Evolutionary conservation across 1,140 invertebrate genomes (phyloP), one percentile per base, ranked within the genome.

Genomic region (Thaumetopoea pityocampa): DNA sequence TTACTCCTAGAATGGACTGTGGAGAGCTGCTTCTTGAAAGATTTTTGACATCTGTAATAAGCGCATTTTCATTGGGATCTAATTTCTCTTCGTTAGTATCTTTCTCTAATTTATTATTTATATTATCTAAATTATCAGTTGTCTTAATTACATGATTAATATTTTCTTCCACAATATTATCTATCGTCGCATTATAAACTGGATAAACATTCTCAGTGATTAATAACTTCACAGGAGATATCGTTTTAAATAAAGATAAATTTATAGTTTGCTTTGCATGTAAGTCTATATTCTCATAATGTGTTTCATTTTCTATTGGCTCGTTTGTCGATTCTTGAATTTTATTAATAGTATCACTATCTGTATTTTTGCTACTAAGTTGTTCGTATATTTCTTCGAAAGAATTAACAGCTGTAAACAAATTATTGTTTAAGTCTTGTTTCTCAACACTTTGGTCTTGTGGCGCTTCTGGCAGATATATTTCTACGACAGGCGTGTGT

Each of bases 371-470:
- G n/a, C 28, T 34, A 48, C 10, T 63, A 4, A 80, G 37, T 58
- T 79, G 57, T 34, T 68, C 72, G 54, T 84, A 84, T 35, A 84
- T 81, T 68, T 84, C 77, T 48, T 84, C 79, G 52, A 84, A 84
- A 16, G 62, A 60, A 49, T 76, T 69, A 10, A 78, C 79, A 17
- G 51, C 34, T 24, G 44, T 41, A 60, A 72, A 81, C 30, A 72
- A 33, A 55, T 84, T 84, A 27, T 79, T 81, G 43, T 80, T 83
- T 7, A 62, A 14, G 52, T 77, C 69, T 54, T 76, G 41, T 36
- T 33, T 23, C 6, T 46, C 3, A 18, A 11, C 5, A 12, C 5
- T 3, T 14, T 26, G 17, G 3, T 30, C 15, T 14, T 46, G 10
- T 8, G 18, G 5, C 15, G 15, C 15, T 29, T 44, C 51, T 24